Conservation (phyloP, 2,888 invertebrate species). For the Coenonympha glycerion region DNA sequence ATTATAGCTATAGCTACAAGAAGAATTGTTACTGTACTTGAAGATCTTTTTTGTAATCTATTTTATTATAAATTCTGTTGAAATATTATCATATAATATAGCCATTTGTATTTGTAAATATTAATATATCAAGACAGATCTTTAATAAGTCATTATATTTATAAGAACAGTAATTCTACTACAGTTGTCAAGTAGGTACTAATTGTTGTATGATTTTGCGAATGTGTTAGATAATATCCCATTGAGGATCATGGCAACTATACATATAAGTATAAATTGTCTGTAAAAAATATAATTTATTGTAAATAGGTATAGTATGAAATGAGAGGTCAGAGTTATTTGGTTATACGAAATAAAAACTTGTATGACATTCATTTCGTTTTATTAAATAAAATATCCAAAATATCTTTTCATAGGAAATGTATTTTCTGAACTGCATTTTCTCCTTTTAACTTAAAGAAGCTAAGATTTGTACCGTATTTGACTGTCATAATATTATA, state of each 20-base stretch:
- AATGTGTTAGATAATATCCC: background rate
- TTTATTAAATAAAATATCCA: background rate
- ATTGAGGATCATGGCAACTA: slow-evolving; percentile 2
- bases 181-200: background rate
- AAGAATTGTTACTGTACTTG: background rate
- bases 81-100: too few species aligned
- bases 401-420: too few species aligned
- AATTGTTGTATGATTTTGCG: background rate
- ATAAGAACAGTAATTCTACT: background rate
- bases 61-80: too few species aligned
- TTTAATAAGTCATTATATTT: background rate
- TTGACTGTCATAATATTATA: too few species aligned
- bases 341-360: slow-evolving; percentile 5
- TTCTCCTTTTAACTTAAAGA: too few species aligned
- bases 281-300: slow-evolving; percentile 2
- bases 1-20: background rate
- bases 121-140: background rate
- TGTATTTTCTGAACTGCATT: too few species aligned
- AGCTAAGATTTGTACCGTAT: too few species aligned
- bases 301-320: background rate
- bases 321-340: background rate
- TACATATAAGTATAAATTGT: background rate
- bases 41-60: background rate
- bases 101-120: slow-evolving; percentile 1
- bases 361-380: background rate